Evolutionary conservation across 2,888 invertebrate genomes (phyloP).

Genomic region (Hirtodrosophila duncani): DNA sequence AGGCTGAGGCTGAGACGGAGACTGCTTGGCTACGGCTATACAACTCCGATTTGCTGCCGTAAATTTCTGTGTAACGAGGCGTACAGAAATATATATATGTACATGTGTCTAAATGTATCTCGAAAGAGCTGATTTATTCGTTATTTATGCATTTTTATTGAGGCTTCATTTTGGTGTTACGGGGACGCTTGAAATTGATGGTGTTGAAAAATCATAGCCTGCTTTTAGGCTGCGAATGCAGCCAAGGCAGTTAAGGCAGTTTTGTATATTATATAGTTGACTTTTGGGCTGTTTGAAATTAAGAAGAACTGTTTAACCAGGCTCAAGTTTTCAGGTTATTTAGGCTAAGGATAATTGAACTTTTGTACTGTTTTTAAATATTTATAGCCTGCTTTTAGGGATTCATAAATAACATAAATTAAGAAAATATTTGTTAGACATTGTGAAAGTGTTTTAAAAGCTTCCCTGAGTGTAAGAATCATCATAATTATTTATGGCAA

Average conservation of each 20-base stretch:
- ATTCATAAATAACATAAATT: too few species aligned
- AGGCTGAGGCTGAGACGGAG: too few species aligned
- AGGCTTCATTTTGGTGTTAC: too few species aligned
- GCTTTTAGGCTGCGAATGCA: constrained; percentile 8
- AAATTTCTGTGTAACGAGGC: constrained; percentile 26
- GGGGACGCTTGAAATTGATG: too few species aligned
- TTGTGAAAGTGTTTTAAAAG: too few species aligned
- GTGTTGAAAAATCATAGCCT: too few species aligned
- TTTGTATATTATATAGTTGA: neutral
- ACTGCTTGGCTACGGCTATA: constrained; percentile 14
- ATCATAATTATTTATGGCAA: too few species aligned
- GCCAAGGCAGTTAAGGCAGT: constrained; percentile 1
- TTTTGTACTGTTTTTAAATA: constrained; percentile 2
- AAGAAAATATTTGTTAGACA: too few species aligned
- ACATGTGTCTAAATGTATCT: constrained; percentile 3
- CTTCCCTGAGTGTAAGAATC: too few species aligned
- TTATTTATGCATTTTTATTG: neutral
- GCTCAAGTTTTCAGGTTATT: neutral
- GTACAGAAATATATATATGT: constrained; percentile 3
- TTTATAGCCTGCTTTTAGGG: constrained; percentile 2
- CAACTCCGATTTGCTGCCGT: constrained; percentile 28
- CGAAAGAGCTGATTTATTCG: neutral
- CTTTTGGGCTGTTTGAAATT: too few species aligned
- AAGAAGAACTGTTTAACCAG: neutral
- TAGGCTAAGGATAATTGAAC: neutral